A percentile compares a stretch with the other conserved stretches of the same genome.
Conservation (phyloP, 2,113 vertebrate species). For the Cygnus buccinator region DNA sequence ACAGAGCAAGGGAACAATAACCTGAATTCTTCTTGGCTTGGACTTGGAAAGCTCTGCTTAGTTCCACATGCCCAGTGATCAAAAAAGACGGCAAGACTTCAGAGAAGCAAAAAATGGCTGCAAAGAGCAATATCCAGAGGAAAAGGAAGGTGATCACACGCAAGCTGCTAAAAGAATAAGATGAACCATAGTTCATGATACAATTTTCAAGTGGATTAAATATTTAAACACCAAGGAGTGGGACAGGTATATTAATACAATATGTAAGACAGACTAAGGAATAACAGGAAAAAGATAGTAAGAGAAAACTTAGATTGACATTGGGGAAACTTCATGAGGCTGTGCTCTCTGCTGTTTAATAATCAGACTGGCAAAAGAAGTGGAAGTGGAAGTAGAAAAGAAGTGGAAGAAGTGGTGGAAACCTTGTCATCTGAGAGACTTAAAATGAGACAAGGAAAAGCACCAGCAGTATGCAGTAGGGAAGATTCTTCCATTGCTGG, state of each 20-base stretch:
- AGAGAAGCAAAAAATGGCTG: slow-evolving; percentile 9
- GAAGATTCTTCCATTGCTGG: not conserved
- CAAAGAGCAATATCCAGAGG: not conserved
- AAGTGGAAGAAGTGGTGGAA: not conserved
- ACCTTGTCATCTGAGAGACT: not conserved
- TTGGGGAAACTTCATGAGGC: not conserved
- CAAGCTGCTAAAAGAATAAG: not conserved
- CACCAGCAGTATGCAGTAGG: not conserved
- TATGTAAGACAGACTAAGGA: not conserved
- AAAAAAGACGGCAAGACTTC: slow-evolving; percentile 29
- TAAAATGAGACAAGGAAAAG: not conserved
- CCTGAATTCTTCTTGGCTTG: slow-evolving; percentile 5
- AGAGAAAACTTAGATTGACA: not conserved
- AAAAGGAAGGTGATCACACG: not conserved
- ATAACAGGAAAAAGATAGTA: not conserved
- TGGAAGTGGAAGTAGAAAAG: not conserved
- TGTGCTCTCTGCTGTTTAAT: not conserved
- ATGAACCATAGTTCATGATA: not conserved
- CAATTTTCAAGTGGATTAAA: not conserved
- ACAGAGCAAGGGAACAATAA: not conserved
- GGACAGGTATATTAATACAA: not conserved
- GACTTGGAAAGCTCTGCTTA: not conserved
- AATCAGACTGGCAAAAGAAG: not conserved
- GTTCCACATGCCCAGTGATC: slow-evolving; percentile 14
- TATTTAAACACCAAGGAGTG: not conserved